Evolutionary conservation across 1,140 invertebrate genomes (phyloP), one percentile per base, ranked within the genome.

Genomic region (Plectrocnemia conspersa): DNA sequence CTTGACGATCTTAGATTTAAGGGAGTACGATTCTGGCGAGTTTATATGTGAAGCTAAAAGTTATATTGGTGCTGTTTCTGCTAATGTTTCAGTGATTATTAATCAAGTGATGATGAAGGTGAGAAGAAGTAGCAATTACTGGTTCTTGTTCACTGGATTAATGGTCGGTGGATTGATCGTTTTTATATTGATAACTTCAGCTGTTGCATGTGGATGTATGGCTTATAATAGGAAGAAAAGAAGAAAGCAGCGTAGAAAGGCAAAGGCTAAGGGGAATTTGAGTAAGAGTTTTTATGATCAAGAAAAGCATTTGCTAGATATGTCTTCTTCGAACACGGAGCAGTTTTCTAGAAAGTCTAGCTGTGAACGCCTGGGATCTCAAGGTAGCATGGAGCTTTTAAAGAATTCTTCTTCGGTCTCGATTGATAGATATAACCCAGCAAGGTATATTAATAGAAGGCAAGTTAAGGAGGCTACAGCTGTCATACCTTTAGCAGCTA

Each of bases 241-340:
- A 70, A 68, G 69, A 58, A 64, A 72, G 15, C 65, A 69, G 55
- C 74, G 80, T 38, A 72, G 79, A 7, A 80, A 83, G 48, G 81
- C 84, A 59, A 70, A 76, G 18, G 67, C 84, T 10, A 82, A 84
- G 64, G 79, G 81, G 1, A n/a, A n/a, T n/a, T n/a, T n/a, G n/a
- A 89, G 86, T 64, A 77, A 83, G 25, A 89, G 86, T 66, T 89
- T 88, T 65, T 87, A 82, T 15, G 88, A 91, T 49, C 88, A 90
- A 69, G 88, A 91, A 63, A 91, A 91, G 68, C 85, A 88, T 59
- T 70, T 90, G 4, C 75, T 91, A 22, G 87, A 89, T 64, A 79
- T 85, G 13, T 76, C 74, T 10, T 71, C 52, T 1, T 52, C 56
- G 15, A 59, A 59, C 41, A 41, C 53, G 3, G 58, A 59, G 22